phyloP scores from a whole-genome alignment of 2,888 invertebrate species.

The Ornithoptera alexandrae region DNA sequence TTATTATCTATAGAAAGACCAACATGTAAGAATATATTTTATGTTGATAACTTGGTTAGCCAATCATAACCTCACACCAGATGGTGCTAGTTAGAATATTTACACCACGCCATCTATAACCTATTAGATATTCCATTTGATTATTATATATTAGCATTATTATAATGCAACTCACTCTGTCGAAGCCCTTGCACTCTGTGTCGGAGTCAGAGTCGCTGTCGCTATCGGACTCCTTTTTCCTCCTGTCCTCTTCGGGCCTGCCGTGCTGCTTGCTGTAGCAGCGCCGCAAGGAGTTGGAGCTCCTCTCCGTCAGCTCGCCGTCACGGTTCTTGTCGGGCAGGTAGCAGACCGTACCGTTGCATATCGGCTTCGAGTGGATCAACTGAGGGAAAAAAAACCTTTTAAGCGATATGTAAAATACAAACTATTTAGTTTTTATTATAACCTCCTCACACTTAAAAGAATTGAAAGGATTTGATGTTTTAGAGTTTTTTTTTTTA shows the following conservation, averaged over 20 bases:
- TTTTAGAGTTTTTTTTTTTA: too few species aligned
- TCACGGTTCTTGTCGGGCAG: conserved; percentile 47
- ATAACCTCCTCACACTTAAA: too few species aligned
- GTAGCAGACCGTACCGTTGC: conserved; percentile 64
- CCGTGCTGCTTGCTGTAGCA: conserved; percentile 75
- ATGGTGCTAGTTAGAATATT: too few species aligned
- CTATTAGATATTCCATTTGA: too few species aligned
- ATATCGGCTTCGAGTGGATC: conserved; percentile 58
- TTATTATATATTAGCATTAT: background rate
- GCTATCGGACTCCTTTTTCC: conserved; percentile 70
- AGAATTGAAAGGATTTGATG: too few species aligned
- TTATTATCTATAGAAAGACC: too few species aligned
- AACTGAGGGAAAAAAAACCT: conserved; percentile 46
- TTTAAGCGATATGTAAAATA: too few species aligned
- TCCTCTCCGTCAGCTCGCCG: conserved; percentile 42
- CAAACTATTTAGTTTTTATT: too few species aligned
- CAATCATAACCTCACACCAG: too few species aligned
- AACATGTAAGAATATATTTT: too few species aligned
- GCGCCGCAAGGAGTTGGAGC: conserved; percentile 43
- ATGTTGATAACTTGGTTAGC: too few species aligned
- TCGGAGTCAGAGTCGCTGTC: conserved; percentile 82
- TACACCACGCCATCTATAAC: too few species aligned
- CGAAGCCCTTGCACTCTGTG: conserved; percentile 71
- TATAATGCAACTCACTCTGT: conserved; percentile 61
- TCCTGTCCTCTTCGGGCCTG: conserved; percentile 61